phyloP scores from a whole-genome alignment of 2,113 vertebrate genomes.

The Brachionichthys hirsutus region DNA sequence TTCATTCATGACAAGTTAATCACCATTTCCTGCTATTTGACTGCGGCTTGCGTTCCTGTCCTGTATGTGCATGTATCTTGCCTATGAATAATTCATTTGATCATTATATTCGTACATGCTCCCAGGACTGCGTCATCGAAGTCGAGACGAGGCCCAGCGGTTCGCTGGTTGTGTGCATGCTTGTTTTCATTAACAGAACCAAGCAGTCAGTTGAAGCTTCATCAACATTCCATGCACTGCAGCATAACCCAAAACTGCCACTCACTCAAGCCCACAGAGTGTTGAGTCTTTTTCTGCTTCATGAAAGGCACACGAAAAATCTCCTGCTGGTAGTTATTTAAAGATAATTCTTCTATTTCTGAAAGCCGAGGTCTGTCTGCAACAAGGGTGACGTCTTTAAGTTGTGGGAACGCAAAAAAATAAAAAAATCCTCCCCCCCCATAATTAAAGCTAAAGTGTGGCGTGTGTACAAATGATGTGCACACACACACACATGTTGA shows the following conservation, averaged over 20 bases:
- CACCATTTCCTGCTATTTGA: slow-evolving; percentile 15
- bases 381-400: slow-evolving; percentile 35
- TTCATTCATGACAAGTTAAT: slow-evolving; percentile 33
- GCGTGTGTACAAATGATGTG: slow-evolving; percentile 20
- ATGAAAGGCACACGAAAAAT: slow-evolving; percentile 33
- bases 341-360: slow-evolving; percentile 57
- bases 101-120: slow-evolving; percentile 15
- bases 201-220: slow-evolving; percentile 32
- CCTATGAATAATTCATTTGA: slow-evolving; percentile 36
- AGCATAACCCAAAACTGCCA: slow-evolving; percentile 52
- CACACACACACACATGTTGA: slow-evolving; percentile 31
- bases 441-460: slow-evolving; percentile 42
- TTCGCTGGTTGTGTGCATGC: neutral
- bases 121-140: neutral
- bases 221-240: slow-evolving; percentile 43
- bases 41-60: slow-evolving; percentile 32
- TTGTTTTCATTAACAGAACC: slow-evolving; percentile 19
- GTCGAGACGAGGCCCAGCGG: too few relatives aligned
- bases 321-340: slow-evolving; percentile 50
- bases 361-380: slow-evolving; percentile 39
- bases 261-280: slow-evolving; percentile 44
- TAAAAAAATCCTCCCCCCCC: neutral
- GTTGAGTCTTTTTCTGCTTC: slow-evolving; percentile 43
- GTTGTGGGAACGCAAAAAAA: slow-evolving; percentile 40
- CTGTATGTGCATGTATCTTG: slow-evolving; percentile 23